Base-by-base conservation (phyloP, 35 echinoderm and acorn worm species). In the Heliocidaris tuberculata region DNA sequence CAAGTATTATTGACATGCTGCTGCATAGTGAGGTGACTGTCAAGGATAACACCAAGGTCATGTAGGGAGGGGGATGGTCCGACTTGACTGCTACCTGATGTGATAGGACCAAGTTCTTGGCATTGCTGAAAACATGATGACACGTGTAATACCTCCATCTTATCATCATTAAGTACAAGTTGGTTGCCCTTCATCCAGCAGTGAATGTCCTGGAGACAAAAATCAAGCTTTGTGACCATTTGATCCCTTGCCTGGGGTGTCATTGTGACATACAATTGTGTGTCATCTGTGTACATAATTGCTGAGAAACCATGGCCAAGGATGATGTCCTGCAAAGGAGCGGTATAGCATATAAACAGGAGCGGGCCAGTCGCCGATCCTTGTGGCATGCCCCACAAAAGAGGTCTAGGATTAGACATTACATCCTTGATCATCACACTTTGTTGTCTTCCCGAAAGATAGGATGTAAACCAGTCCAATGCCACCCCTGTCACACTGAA, bases 271-370 rank as follows among this genome's bases (percentile, higher is more conserved):
- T 93, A 60, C 54, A 61, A 60, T 60, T 93, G 92, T 13, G 54
- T 93, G 31, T 93, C 92, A 61, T 93, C 92, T 12, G 92, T 49
- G 31, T 93, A 93, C 59, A 56, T 56, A 9, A 60, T 93, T 27
- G 48, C 59, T 48, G 48, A 93, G 60, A 93, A 56, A 93, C 59
- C 59, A 61, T 61, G 92, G 21, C 52, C 31, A 32, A 19, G 24
- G 50, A 93, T 93, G 31, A 93, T 93, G 92, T 93, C 92, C 47
- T 93, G 9, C 49, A 93, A 7, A 3, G 92, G 92, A 93, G 92
- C 92, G 30, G 92, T 56, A 93, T 93, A 27, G 48, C 24, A 93
- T 32, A 7, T 19, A n/a, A 94, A 94, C 61, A 94, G 29, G 17
- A 71, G 21, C 11, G 94, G 94, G 85, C 94, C 94, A 49, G 85